Base-by-base conservation (phyloP, 2,797 vertebrate species). In the Australoheros facetus region DNA sequence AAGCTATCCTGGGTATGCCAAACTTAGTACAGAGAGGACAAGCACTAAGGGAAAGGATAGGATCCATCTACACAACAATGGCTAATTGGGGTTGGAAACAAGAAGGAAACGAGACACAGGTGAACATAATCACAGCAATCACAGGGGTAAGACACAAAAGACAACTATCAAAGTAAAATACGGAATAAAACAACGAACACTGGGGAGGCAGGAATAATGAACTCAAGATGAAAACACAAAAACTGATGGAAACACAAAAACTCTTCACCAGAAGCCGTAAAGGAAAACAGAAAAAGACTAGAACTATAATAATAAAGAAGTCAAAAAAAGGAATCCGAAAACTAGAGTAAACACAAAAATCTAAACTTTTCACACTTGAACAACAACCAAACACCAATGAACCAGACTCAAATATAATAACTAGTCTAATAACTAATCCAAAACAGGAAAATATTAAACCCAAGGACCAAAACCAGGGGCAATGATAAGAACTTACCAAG, bases 61-160 rank as follows among this genome's bases (percentile, higher is more conserved):
- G 34, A 60, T 5, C 4, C 21, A 34, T 60, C 37, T 60, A 60
- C 32, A 21, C 34, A 62, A 14, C 8, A 62, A 39, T 19, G 39
- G 21, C 59, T 16, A 62, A 39, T 12, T 39, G 34, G n/a, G 4
- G n/a, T 23, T 62, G n/a, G 59, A 42, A 62, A 42, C 4, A 62
- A 13, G 34, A 62, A 21, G 37, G 37, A 64, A 64, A 64, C 37
- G 7, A 62, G 34, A 39, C n/a, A 42, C 12, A 62, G n/a, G 39
- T 23, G 0, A 42, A 62, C 42, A n/a, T 42, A 42, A 62, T 62
- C 59, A 16, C 9, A 39, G 7, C 59, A 62, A 23, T 42, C 0
- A 5, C 59, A n/a, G 3, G 1, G 39, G n/a, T 4, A 62, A 39
- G n/a, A 62, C 13, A 62, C 34, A 62, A 23, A 62, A 62, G 34